These are phyloP conservation scores for Proteles cristata DNA, from an alignment of 2,113 vertebrate species.

Conservation along the genomic window DNA sequence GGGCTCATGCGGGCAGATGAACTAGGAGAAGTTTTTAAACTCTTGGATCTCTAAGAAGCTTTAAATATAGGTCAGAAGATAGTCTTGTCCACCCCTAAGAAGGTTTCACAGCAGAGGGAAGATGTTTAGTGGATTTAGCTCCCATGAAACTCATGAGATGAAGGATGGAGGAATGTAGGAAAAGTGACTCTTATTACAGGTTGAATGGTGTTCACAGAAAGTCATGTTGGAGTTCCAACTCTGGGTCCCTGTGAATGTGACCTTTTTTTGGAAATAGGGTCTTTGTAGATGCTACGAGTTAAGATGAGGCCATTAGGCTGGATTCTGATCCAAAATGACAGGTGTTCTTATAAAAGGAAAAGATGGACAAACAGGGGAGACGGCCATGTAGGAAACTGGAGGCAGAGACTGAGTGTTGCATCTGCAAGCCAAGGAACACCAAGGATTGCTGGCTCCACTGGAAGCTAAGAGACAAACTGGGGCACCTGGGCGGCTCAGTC, in stretches of 20 bases:
- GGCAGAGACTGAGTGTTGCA: rapidly evolving
- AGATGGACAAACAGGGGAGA: background rate
- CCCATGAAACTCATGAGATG: background rate
- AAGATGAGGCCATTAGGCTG: background rate
- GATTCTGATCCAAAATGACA: background rate
- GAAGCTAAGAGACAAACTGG: background rate
- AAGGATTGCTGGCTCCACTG: background rate
- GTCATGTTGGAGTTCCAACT: background rate
- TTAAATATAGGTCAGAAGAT: background rate
- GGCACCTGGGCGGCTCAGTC: no score
- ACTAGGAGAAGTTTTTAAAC: constrained; percentile 13
- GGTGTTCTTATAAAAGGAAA: background rate
- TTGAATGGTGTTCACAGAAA: background rate
- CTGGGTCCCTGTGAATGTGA: background rate
- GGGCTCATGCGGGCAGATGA: background rate
- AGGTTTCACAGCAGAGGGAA: background rate
- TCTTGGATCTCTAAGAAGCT: background rate
- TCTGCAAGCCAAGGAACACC: background rate
- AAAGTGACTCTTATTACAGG: background rate
- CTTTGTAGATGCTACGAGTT: background rate
- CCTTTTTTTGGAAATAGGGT: background rate
- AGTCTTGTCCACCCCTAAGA: background rate
- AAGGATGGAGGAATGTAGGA: background rate
- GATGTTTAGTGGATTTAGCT: background rate
- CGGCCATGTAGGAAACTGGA: rapidly evolving